These are phyloP conservation scores for Channa striata DNA, from an alignment of 2,797 vertebrate genomes.

Conservation along the genomic window DNA sequence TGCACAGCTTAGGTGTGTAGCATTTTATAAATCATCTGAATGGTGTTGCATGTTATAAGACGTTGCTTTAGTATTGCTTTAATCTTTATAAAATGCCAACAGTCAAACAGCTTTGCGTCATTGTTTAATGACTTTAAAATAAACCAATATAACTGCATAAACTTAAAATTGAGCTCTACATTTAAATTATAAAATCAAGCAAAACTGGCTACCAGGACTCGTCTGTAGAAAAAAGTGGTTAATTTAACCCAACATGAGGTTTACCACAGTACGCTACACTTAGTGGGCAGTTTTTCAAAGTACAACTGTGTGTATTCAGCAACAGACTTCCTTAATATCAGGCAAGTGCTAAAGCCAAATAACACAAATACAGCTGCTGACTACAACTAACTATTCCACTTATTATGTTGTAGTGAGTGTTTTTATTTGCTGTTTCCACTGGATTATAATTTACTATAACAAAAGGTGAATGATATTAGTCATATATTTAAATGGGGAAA, in stretches of 20 bases:
- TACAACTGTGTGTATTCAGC: neutral
- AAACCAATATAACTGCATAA: slow-evolving; percentile 56
- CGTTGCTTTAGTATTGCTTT: neutral
- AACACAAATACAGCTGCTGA: slow-evolving; percentile 20
- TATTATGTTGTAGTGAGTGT: slow-evolving; percentile 40
- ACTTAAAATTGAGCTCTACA: slow-evolving; percentile 42
- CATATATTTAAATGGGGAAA: slow-evolving; percentile 38
- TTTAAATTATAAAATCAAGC: no score
- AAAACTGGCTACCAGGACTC: slow-evolving; percentile 24
- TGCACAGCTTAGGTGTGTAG: slow-evolving; percentile 11
- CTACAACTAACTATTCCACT: slow-evolving; percentile 10
- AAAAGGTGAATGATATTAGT: slow-evolving; percentile 31
- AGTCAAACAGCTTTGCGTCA: slow-evolving; percentile 42
- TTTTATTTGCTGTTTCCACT: slow-evolving; percentile 63
- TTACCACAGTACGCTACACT: slow-evolving; percentile 17
- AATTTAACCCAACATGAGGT: slow-evolving; percentile 36
- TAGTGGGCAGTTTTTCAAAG: neutral
- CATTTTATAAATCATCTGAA: slow-evolving; percentile 1
- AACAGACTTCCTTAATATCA: slow-evolving; percentile 35
- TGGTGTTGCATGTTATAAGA: neutral
- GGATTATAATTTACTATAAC: slow-evolving; percentile 57
- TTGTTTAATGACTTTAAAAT: slow-evolving; percentile 66
- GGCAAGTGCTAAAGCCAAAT: slow-evolving; percentile 23
- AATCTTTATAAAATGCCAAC: slow-evolving; percentile 20
- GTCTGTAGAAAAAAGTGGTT: slow-evolving; percentile 34